Evolutionary conservation across 1,140 invertebrate genomes (phyloP), one percentile per base, ranked within the genome.

Genomic region (Acromyrmex heyeri): DNA sequence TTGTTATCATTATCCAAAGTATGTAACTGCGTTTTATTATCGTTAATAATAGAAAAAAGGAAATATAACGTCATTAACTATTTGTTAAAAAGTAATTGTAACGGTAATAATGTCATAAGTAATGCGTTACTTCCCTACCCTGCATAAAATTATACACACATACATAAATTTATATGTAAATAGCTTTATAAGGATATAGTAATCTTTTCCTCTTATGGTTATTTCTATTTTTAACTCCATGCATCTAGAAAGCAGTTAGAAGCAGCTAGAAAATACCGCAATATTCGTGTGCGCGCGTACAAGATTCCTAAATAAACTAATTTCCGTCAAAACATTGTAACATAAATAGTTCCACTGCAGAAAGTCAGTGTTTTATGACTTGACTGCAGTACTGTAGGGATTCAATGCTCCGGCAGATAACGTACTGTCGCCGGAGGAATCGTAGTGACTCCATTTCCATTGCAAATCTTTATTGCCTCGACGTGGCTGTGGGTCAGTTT

Each of bases 401-500:
- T 90, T 61, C 76, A 89, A 88, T 88, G 70, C n/a, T 18, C 24
- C 21, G 57, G 55, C 38, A 72, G 79, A 85, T 87, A 90, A 90
- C 75, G 69, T 75, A 87, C 48, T 16, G 57, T 50, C 67, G 69
- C 48, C 48, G 10, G 72, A 76, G 72, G 55, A 83, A 83, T 82
- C 72, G 24, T 27, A 59, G 18, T 1, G 44, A 69, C 50, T 65
- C 50, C 50, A 90, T 90, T 90, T 86, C 88, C 86, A 90, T 90
- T 87, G 88, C 88, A 90, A 86, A 90, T 90, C 86, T 78, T 90
- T 87, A 90, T 90, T 81, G 86, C 69, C 57, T 48, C 34, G 53
- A 18, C 24, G 21, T 72, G 24, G 65, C 59, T 77, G 64, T 70
- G 59, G 89, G 75, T 90, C 88, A 90, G 67, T 90, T 90, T 90